Base-by-base conservation (phyloP, 2,797 vertebrate genomes). In the Acestrorhynchus altus region DNA sequence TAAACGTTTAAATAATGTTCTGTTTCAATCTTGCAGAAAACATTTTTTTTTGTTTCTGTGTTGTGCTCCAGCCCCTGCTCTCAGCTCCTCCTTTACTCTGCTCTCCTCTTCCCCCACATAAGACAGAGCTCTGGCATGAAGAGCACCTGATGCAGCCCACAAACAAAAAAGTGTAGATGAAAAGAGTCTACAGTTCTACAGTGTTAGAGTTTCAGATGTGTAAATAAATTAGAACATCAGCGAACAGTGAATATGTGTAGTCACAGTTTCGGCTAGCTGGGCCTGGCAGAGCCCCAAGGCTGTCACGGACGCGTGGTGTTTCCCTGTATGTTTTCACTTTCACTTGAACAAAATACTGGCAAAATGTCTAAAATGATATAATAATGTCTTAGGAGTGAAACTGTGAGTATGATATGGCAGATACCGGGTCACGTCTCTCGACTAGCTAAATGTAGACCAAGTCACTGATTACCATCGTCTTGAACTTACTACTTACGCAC, bases 111-210 rank as follows among this genome's bases (percentile, higher is more conserved):
- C n/a, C n/a, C n/a, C n/a, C n/a, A n/a, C n/a, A n/a, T n/a, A n/a
- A n/a, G n/a, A n/a, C n/a, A n/a, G n/a, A n/a, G n/a, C n/a, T n/a
- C n/a, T n/a, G n/a, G n/a, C n/a, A n/a, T n/a, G n/a, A n/a, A n/a
- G n/a, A n/a, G n/a, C n/a, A n/a, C n/a, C n/a, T 35, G n/a, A 18
- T n/a, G 59, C 59, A 61, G 39, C 60, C 35, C 16, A 61, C 31
- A 63, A 18, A 35, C 16, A n/a, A 35, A 60, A 16, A 7, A 60
- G 57, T 28, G 35, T 2, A 60, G 57, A 60, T 31, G n/a, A 35
- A 60, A 35, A 60, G 57, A 31, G 10, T 15, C 8, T 18, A 15
- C 2, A n/a, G n/a, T n/a, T 60, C 7, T n/a, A 16, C 8, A 60
- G 4, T 61, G 59, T 35, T n/a, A 39, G 6, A 16, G 18, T 2